phyloP scores from a whole-genome alignment of 2,888 invertebrate species.

The Synergus japonicus region DNA sequence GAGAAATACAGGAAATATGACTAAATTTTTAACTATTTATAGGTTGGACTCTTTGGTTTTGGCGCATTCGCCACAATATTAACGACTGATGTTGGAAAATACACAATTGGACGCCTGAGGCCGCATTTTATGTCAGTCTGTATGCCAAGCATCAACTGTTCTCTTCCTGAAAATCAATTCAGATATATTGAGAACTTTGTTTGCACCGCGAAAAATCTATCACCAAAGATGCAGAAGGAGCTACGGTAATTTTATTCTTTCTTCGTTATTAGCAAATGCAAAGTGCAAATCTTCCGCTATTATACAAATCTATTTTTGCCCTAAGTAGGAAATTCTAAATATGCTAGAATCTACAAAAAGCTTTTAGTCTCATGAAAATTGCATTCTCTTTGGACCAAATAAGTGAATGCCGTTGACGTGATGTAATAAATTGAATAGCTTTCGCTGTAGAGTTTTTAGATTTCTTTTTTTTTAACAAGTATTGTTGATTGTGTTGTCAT shows the following conservation, averaged over 20 bases:
- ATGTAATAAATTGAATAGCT: conserved; percentile 31
- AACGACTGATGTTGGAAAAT: conserved; percentile 95
- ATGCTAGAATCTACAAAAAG: background rate
- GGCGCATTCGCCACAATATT: conserved; percentile 91
- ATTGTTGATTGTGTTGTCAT: conserved; percentile 28
- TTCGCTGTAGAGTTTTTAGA: conserved; percentile 6
- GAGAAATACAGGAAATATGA: background rate
- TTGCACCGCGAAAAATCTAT: conserved; percentile 78
- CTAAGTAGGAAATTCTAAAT: background rate
- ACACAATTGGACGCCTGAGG: conserved; percentile 93
- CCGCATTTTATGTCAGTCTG: conserved; percentile 97
- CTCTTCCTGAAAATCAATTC: conserved; percentile 80
- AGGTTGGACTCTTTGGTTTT: conserved; percentile 83
- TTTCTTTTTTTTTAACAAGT: background rate
- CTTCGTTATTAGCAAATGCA: background rate
- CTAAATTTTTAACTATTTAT: background rate
- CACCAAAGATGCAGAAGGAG: conserved; percentile 9
- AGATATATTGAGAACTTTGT: conserved; percentile 86
- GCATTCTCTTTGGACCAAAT: background rate
- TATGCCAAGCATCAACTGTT: conserved; percentile 85
- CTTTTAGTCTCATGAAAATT: conserved; percentile 12
- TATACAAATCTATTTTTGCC: background rate
- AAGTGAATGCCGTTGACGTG: conserved; percentile 2
- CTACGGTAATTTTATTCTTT: conserved; percentile 42
- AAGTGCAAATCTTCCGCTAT: background rate